A percentile compares a stretch with the other conserved stretches of the same genome.
These are phyloP conservation scores for Clepsis dumicolana DNA, from an alignment of 2,888 invertebrate species.

Conservation along the genomic window DNA sequence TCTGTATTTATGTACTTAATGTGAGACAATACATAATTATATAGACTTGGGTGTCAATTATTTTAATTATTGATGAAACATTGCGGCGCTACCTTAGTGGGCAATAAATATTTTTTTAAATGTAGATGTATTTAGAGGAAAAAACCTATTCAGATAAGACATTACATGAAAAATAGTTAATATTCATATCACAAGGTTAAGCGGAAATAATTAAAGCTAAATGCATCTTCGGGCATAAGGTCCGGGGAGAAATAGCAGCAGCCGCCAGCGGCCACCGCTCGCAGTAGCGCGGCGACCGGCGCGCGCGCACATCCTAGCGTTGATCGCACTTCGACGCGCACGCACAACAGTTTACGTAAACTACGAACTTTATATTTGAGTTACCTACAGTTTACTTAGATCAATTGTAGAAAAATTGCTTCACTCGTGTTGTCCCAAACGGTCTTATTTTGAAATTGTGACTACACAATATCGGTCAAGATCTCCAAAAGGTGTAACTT, in stretches of 20 bases:
- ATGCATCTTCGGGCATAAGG: constrained; percentile 1
- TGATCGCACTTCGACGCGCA: too few species aligned
- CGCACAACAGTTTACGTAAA: background rate
- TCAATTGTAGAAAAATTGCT: background rate
- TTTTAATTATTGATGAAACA: too few species aligned
- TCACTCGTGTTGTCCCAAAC: background rate
- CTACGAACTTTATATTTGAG: background rate
- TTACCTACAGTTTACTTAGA: too few species aligned
- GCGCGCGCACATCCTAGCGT: constrained; percentile 9
- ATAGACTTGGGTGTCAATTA: too few species aligned
- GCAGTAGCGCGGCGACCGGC: constrained; percentile 29
- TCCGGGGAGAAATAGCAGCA: constrained; percentile 18
- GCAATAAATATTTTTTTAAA: too few species aligned
- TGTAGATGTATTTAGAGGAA: too few species aligned
- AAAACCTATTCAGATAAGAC: background rate
- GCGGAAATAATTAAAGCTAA: constrained; percentile 19
- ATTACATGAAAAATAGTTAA: background rate
- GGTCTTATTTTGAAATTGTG: background rate
- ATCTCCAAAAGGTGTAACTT: background rate
- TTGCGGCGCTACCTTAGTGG: too few species aligned
- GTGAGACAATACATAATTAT: too few species aligned
- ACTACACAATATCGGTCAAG: background rate
- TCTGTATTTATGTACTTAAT: too few species aligned
- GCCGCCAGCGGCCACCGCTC: background rate
- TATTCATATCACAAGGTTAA: background rate